Evolutionary conservation across 2,797 vertebrate species (phyloP).

Genomic region (Danio albolineatus): DNA sequence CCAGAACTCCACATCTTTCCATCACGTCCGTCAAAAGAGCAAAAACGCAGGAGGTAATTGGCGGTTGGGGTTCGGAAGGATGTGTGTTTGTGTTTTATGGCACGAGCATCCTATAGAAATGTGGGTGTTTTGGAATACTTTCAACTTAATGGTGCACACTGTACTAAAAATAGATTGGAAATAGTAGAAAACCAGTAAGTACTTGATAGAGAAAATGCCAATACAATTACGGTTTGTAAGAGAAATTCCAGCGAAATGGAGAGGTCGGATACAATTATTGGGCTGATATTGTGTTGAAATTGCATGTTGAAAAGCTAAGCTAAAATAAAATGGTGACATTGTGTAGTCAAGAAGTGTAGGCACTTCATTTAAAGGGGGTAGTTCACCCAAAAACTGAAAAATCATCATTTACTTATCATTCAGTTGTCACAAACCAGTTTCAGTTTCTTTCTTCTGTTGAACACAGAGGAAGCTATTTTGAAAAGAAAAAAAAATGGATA

Average conservation of each 20-base stretch:
- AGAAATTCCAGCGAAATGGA: not conserved
- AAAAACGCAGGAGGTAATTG: slow-evolving; percentile 63
- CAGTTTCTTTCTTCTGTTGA: too few relatives aligned
- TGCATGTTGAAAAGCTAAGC: too few relatives aligned
- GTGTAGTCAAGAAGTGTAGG: too few relatives aligned
- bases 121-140: not conserved
- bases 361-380: too few relatives aligned
- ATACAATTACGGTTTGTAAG: not conserved
- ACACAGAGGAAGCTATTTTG: too few relatives aligned
- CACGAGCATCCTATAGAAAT: not conserved
- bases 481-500: too few relatives aligned
- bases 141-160: not conserved
- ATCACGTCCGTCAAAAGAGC: slow-evolving; percentile 69
- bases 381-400: too few relatives aligned
- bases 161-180: not conserved
- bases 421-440: too few relatives aligned
- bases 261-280: not conserved
- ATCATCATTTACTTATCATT: too few relatives aligned
- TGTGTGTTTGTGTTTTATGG: slow-evolving; percentile 23
- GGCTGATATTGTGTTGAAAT: not conserved
- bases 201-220: not conserved
- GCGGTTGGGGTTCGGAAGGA: not conserved
- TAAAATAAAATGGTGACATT: too few relatives aligned
- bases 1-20: slow-evolving; percentile 64
- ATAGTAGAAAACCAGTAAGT: not conserved